Percentiles rank a stretch among this genome's conserved stretches.
These are phyloP conservation scores for Drosophila maculinotata DNA, from an alignment of 2,888 invertebrate genomes.

Conservation along the genomic window DNA sequence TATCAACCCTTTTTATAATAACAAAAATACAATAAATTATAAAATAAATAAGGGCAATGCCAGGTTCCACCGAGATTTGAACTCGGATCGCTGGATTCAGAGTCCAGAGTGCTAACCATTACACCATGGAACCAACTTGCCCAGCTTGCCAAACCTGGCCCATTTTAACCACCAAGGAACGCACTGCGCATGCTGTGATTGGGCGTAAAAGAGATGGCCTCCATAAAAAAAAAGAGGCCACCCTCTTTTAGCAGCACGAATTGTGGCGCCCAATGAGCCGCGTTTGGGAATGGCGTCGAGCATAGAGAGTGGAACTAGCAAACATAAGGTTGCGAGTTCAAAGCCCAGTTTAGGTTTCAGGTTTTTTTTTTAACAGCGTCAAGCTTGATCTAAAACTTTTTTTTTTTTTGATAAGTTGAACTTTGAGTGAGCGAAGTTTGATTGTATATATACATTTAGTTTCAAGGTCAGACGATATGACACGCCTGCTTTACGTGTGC, in stretches of 20 bases:
- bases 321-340: slow-evolving; percentile 14
- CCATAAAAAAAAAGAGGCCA: no score
- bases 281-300: neutral
- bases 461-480: slow-evolving; percentile 38
- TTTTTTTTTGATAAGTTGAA: neutral
- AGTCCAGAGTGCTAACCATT: slow-evolving; percentile 85
- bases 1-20: neutral
- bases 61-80: slow-evolving; percentile 86
- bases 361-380: no score
- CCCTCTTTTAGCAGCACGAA: neutral
- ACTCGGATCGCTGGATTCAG: slow-evolving; percentile 85
- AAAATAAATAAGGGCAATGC: slow-evolving; percentile 10
- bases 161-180: slow-evolving; percentile 31
- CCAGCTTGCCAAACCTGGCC: slow-evolving; percentile 39
- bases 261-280: neutral
- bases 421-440: no score
- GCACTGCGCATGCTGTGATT: slow-evolving; percentile 60
- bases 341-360: neutral
- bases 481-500: slow-evolving; percentile 18
- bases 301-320: neutral
- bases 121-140: slow-evolving; percentile 83
- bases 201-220: neutral
- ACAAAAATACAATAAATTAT: neutral
- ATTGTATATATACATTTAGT: neutral
- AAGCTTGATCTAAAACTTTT: neutral